A percentile compares a stretch with the other conserved stretches of the same genome.
These are phyloP conservation scores for Dicycla oo DNA, from an alignment of 2,888 invertebrate genomes.

Conservation along the genomic window DNA sequence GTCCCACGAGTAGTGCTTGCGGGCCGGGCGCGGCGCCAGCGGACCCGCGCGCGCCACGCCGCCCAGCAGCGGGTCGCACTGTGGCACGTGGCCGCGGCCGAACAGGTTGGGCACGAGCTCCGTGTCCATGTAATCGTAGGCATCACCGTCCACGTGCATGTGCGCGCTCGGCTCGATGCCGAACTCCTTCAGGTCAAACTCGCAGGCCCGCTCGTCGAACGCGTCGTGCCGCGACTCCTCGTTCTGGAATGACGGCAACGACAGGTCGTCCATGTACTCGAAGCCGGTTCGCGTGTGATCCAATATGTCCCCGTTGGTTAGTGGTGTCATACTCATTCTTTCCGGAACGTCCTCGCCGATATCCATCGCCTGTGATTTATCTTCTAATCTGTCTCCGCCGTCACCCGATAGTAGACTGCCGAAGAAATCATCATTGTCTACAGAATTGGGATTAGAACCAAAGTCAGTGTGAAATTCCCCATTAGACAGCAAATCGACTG, in stretches of 20 bases:
- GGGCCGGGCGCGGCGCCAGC: conserved; percentile 91
- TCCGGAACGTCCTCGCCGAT: conserved; percentile 81
- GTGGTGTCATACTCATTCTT: conserved; percentile 82
- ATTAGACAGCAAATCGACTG: conserved; percentile 76
- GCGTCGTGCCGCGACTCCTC: conserved; percentile 80
- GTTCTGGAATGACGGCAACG: conserved; percentile 84
- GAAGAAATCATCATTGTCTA: conserved; percentile 84
- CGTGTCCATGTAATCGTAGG: conserved; percentile 85
- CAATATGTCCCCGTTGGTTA: conserved; percentile 84
- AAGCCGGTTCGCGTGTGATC: conserved; percentile 83
- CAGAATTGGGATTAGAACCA: conserved; percentile 77
- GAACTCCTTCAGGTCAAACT: conserved; percentile 91
- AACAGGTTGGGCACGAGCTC: conserved; percentile 86
- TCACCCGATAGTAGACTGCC: conserved; percentile 81
- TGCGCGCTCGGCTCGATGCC: conserved; percentile 91
- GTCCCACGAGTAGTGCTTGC: conserved; percentile 93
- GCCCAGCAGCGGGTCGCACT: conserved; percentile 94
- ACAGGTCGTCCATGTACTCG: conserved; percentile 86
- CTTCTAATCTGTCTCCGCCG: conserved; percentile 72
- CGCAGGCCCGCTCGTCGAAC: conserved; percentile 80
- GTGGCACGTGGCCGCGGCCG: conserved; percentile 87
- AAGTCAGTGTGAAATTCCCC: conserved; percentile 82
- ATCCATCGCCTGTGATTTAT: conserved; percentile 82
- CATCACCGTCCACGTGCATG: conserved; percentile 89
- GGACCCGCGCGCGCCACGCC: conserved; percentile 91